Percentiles rank a stretch among this genome's conserved stretches.
Conservation (phyloP, 2,888 invertebrate species). For the Rhamnusium bicolor region DNA sequence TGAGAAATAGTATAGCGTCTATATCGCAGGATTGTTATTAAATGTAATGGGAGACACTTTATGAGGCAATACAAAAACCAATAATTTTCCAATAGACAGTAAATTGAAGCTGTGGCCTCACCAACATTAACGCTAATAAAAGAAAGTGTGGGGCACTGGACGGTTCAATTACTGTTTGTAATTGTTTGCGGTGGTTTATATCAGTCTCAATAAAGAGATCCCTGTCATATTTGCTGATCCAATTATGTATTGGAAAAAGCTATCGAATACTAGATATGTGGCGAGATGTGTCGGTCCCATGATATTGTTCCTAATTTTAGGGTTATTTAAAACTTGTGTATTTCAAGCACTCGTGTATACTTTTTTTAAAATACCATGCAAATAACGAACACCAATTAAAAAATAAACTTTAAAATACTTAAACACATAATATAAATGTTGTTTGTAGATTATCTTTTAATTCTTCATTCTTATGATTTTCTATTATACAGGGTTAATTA, state of each 20-base stretch:
- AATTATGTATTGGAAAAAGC: not conserved
- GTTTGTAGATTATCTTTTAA: too few relatives aligned
- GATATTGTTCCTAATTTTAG: too few relatives aligned
- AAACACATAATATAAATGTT: too few relatives aligned
- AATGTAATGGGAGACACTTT: constrained; percentile 44
- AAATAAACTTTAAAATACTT: too few relatives aligned
- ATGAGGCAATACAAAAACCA: constrained; percentile 38
- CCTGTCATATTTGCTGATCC: not conserved
- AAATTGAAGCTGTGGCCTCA: constrained; percentile 39
- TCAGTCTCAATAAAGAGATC: not conserved
- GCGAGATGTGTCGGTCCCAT: too few relatives aligned
- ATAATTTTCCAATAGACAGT: constrained; percentile 45
- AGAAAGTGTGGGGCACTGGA: constrained; percentile 14
- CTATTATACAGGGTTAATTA: too few relatives aligned
- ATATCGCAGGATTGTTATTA: not conserved
- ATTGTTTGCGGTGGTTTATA: constrained; percentile 2
- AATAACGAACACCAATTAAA: too few relatives aligned
- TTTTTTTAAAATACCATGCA: too few relatives aligned
- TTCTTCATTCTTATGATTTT: too few relatives aligned
- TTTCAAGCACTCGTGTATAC: too few relatives aligned
- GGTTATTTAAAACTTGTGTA: too few relatives aligned
- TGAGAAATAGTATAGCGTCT: not conserved
- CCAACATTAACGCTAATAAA: constrained; percentile 45
- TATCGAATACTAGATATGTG: not conserved
- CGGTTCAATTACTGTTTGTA: constrained; percentile 18